phyloP scores from a whole-genome alignment of 1,140 invertebrate genomes.

The Aleiodes sp. region DNA sequence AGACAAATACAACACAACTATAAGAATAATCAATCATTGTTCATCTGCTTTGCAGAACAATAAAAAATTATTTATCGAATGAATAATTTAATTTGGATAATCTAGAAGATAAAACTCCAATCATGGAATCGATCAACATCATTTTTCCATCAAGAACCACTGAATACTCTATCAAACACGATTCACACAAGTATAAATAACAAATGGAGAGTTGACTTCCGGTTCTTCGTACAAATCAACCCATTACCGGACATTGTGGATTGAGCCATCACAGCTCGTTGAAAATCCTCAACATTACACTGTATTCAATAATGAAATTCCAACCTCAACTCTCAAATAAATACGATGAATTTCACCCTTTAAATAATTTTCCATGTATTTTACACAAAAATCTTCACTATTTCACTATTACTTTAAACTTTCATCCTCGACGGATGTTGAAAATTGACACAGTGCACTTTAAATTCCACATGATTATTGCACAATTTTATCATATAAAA shows the following conservation, averaged over 20 bases:
- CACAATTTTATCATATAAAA: too few relatives aligned
- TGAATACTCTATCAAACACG: too few relatives aligned
- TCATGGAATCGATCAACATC: too few relatives aligned
- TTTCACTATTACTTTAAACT: not conserved
- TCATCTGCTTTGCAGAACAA: too few relatives aligned
- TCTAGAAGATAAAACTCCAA: too few relatives aligned
- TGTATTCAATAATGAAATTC: constrained; percentile 28
- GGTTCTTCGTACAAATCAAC: constrained; percentile 49
- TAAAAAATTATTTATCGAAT: too few relatives aligned
- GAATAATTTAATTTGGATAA: too few relatives aligned
- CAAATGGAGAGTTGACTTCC: constrained; percentile 50
- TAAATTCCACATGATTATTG: not conserved
- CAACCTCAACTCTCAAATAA: constrained; percentile 5
- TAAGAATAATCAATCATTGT: too few relatives aligned
- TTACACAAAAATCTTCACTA: not conserved
- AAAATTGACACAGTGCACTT: not conserved
- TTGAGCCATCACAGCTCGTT: constrained; percentile 63
- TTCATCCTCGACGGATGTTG: not conserved
- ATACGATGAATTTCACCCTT: not conserved
- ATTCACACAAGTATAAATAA: constrained; percentile 9
- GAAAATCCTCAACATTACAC: constrained; percentile 42
- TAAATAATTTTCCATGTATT: not conserved
- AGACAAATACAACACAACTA: too few relatives aligned
- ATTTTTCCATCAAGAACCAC: too few relatives aligned
- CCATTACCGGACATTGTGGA: constrained; percentile 60